Evolutionary conservation across 2,113 vertebrate species (phyloP).

Genomic region (Mionectes macconnelli): DNA sequence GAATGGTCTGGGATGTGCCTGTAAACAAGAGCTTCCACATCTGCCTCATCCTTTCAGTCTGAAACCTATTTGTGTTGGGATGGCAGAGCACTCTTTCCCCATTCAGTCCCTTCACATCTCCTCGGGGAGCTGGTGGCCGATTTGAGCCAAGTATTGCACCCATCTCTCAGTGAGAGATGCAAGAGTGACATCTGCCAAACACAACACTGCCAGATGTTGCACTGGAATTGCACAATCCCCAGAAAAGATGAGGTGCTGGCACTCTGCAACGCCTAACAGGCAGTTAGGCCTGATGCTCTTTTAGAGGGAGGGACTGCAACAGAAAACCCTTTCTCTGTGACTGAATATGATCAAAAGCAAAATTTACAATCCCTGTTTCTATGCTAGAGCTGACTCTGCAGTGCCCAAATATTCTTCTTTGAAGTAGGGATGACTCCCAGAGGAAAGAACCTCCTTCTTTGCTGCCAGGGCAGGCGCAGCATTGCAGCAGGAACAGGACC

Average conservation of each 20-base stretch:
- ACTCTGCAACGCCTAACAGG: background rate
- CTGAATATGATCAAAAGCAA: background rate
- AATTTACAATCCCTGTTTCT: background rate
- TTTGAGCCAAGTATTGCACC: background rate
- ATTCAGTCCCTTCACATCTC: background rate
- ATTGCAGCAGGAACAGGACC: background rate
- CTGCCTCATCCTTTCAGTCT: background rate
- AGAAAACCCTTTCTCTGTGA: background rate
- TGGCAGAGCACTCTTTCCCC: background rate
- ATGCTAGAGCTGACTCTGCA: background rate
- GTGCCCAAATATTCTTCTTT: background rate
- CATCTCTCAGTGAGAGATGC: rapidly evolving
- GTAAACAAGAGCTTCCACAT: background rate
- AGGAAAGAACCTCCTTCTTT: background rate
- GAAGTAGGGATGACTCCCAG: background rate
- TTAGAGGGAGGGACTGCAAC: background rate
- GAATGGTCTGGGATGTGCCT: background rate
- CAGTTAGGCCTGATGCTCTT: background rate
- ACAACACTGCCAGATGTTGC: background rate
- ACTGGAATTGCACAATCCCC: background rate
- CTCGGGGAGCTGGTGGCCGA: background rate
- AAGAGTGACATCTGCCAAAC: rapidly evolving
- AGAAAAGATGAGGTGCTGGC: background rate
- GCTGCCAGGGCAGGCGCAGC: background rate
- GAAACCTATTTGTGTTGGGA: background rate